Percentiles rank a stretch among this genome's conserved stretches.
phyloP scores from a whole-genome alignment of 2,888 invertebrate genomes.

The Itoplectis maculator region DNA sequence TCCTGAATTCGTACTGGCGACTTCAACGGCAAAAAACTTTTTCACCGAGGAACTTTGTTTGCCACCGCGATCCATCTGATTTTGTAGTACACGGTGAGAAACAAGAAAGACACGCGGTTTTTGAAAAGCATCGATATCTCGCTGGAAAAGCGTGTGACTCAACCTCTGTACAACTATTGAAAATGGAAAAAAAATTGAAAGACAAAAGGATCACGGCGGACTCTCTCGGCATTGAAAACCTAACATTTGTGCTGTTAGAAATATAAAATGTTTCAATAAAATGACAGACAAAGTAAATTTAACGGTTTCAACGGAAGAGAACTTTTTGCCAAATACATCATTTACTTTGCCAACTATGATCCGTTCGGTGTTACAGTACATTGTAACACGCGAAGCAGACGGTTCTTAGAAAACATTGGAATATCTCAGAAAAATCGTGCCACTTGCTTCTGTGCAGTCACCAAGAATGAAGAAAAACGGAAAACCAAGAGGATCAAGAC shows the following conservation, averaged over 20 bases:
- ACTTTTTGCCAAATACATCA: no score
- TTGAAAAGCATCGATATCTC: no score
- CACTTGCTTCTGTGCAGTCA: conserved; percentile 20
- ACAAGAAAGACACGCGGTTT: no score
- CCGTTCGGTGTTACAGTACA: background rate
- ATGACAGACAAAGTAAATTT: no score
- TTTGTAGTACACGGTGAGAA: background rate
- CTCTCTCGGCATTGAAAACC: no score
- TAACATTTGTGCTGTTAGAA: no score
- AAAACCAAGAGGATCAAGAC: conserved; percentile 24
- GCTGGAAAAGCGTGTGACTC: no score
- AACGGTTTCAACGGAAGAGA: no score
- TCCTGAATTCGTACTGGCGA: conserved; percentile 17
- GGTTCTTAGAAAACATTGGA: conserved; percentile 8
- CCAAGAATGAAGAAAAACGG: background rate
- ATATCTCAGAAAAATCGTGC: background rate
- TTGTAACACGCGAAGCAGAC: background rate
- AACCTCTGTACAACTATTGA: no score
- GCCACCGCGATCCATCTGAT: conserved; percentile 61
- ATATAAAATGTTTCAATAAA: no score
- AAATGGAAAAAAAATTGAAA: no score
- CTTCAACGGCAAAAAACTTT: conserved; percentile 27
- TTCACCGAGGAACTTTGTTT: conserved; percentile 60
- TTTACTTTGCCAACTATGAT: background rate
- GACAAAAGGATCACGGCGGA: no score